phyloP scores from a whole-genome alignment of 2,888 invertebrate species.

The Mythimna vitellina region DNA sequence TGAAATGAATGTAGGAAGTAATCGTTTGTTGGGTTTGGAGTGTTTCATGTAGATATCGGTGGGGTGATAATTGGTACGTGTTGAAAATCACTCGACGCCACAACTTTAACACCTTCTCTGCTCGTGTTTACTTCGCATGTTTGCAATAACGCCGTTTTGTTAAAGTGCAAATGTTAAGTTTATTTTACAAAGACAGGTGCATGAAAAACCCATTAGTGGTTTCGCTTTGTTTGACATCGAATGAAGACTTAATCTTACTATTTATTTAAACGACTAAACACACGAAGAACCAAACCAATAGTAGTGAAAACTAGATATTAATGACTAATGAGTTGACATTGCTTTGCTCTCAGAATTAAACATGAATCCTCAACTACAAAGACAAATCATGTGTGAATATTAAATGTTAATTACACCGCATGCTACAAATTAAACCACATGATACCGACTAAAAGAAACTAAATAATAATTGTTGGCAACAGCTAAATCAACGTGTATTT shows the following conservation, averaged over 20 bases:
- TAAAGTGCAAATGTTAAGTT: conserved; percentile 78
- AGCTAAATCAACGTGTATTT: conserved; percentile 67
- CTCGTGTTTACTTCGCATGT: conserved; percentile 78
- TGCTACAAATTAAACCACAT: conserved; percentile 44
- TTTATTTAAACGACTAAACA: conserved; percentile 25
- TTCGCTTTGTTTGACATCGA: conserved; percentile 53
- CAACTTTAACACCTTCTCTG: conserved; percentile 84
- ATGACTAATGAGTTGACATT: conserved; percentile 10
- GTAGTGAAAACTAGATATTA: conserved; percentile 18
- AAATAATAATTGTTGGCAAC: conserved; percentile 53
- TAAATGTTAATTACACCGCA: conserved; percentile 33
- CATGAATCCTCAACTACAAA: conserved; percentile 6
- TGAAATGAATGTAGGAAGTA: conserved; percentile 74
- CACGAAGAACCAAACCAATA: background rate
- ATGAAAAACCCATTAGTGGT: conserved; percentile 70
- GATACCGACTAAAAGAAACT: conserved; percentile 40
- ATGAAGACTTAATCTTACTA: conserved; percentile 43
- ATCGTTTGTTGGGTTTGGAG: conserved; percentile 73
- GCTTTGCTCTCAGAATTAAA: background rate
- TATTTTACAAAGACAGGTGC: conserved; percentile 80
- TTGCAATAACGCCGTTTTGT: conserved; percentile 82
- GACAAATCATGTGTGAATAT: conserved; percentile 21
- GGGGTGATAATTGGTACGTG: conserved; percentile 87
- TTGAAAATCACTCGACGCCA: conserved; percentile 80
- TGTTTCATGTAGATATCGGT: conserved; percentile 80